Percentiles rank a stretch among this genome's conserved stretches.
Evolutionary conservation across 2,797 vertebrate species (phyloP).

Genomic region (Danionella dracula): DNA sequence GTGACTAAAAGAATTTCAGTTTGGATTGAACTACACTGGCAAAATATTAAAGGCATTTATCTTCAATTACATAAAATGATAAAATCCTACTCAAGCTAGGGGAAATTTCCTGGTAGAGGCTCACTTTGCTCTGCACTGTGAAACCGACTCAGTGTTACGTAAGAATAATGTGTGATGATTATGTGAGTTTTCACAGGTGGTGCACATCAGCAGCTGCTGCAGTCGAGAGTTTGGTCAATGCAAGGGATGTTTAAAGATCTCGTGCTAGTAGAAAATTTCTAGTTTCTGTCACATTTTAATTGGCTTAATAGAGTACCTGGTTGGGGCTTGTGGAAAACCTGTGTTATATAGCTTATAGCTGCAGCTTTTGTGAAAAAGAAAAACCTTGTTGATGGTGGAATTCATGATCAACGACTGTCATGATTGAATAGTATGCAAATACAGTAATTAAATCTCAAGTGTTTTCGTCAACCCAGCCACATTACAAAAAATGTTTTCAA

Average conservation of each 20-base stretch:
- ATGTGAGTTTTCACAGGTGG: constrained; percentile 30
- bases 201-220: not conserved
- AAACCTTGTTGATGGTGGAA: too few species aligned
- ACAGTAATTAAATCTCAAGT: too few species aligned
- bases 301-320: too few species aligned
- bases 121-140: constrained; percentile 2
- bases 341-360: too few species aligned
- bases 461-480: too few species aligned
- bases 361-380: too few species aligned
- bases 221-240: not conserved
- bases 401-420: too few species aligned
- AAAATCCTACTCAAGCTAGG: not conserved
- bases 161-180: constrained; percentile 27
- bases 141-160: constrained; percentile 35
- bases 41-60: not conserved
- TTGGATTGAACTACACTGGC: not conserved
- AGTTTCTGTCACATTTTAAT: too few species aligned
- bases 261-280: too few species aligned
- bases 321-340: too few species aligned
- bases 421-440: too few species aligned
- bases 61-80: not conserved
- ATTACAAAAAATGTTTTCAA: too few species aligned
- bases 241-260: not conserved
- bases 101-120: constrained; percentile 18
- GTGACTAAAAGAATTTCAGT: not conserved